Evolutionary conservation across 2,113 vertebrate genomes (phyloP).

Genomic region (Pipra filicauda): DNA sequence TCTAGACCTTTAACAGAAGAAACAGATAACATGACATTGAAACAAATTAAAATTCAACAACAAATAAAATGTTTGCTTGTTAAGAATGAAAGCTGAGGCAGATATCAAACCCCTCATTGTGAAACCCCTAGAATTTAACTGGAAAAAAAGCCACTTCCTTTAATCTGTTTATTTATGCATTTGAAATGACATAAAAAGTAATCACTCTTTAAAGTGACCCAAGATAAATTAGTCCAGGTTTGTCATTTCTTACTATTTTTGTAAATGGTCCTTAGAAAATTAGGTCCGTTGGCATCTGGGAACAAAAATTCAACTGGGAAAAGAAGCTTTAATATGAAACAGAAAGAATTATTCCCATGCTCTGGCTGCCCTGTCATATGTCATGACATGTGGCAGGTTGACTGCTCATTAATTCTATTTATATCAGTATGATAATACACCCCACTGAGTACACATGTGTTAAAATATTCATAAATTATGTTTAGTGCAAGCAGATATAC

Average conservation of each 20-base stretch:
- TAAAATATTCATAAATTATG: conserved; percentile 98
- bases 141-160: neutral
- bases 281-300: conserved; percentile 57
- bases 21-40: neutral
- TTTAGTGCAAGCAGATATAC: conserved; percentile 77
- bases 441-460: conserved; percentile 94
- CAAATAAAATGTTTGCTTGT: neutral
- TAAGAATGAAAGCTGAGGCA: neutral
- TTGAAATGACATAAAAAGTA: conserved; percentile 33
- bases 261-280: conserved; percentile 55
- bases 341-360: conserved; percentile 69
- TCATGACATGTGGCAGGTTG: conserved; percentile 87
- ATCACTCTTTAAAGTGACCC: conserved; percentile 6
- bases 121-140: neutral
- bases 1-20: neutral
- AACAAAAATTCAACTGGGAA: conserved; percentile 62
- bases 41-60: conserved; percentile 1
- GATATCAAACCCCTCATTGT: neutral
- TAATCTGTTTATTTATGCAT: conserved; percentile 11
- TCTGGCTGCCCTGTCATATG: conserved; percentile 76
- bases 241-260: conserved; percentile 33
- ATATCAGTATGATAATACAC: conserved; percentile 96
- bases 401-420: conserved; percentile 99
- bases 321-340: conserved; percentile 69
- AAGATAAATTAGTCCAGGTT: conserved; percentile 46